Percentiles rank a stretch among this genome's conserved stretches.
Evolutionary conservation across 2,888 invertebrate species (phyloP).

Genomic region (Campoplex nolae): DNA sequence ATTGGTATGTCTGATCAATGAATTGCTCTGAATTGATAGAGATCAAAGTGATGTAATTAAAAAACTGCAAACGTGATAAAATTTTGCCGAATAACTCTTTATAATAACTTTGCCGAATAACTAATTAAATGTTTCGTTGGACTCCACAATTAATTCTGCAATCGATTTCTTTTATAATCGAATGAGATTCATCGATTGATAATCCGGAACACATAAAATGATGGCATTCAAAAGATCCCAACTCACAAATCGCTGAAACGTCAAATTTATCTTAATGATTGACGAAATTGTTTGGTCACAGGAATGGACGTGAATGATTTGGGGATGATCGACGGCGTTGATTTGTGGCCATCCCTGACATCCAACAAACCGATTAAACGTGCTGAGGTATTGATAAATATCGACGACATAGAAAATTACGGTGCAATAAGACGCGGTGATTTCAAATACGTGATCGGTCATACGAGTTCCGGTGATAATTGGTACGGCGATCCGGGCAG

Average conservation of each 20-base stretch:
- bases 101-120: too few relatives aligned
- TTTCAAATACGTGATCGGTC: constrained; percentile 88
- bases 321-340: constrained; percentile 87
- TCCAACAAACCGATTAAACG: constrained; percentile 84
- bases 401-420: constrained; percentile 86
- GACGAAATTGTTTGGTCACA: constrained; percentile 60
- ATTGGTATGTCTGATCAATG: too few relatives aligned
- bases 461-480: constrained; percentile 79
- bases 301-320: constrained; percentile 84
- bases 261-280: not conserved
- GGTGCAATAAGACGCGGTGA: constrained; percentile 87
- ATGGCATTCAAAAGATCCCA: too few relatives aligned
- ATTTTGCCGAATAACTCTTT: too few relatives aligned
- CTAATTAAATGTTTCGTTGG: too few relatives aligned
- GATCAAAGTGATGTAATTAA: too few relatives aligned
- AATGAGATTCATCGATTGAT: too few relatives aligned
- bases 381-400: constrained; percentile 87
- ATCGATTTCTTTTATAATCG: too few relatives aligned
- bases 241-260: not conserved
- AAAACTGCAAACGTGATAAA: too few relatives aligned
- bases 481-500: constrained; percentile 85
- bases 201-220: too few relatives aligned
- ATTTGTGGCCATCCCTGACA: constrained; percentile 86
- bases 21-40: too few relatives aligned
- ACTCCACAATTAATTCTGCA: too few relatives aligned